These are phyloP conservation scores for Temnothorax curvispinosus DNA, from an alignment of 1,140 invertebrate species.

Conservation along the genomic window DNA sequence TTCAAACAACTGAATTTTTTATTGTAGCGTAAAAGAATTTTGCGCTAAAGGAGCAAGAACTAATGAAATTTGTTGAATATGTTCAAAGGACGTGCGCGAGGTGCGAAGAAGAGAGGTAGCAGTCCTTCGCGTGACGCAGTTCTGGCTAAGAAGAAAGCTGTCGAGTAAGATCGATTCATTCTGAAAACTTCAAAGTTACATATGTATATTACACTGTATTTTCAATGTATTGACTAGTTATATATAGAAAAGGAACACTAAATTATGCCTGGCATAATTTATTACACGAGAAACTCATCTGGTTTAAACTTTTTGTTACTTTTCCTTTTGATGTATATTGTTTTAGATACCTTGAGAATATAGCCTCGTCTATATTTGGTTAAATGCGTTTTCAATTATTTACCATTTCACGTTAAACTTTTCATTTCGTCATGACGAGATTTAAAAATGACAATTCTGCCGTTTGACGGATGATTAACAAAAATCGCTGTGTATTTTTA, in stretches of 20 bases:
- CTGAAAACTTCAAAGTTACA: neutral
- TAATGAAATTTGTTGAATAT: neutral
- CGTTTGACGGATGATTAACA: neutral
- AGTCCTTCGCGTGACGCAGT: conserved; percentile 48
- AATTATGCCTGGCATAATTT: conserved; percentile 33
- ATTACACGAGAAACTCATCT: conserved; percentile 1
- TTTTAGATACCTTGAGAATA: conserved; percentile 61
- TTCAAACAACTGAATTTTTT: conserved; percentile 71
- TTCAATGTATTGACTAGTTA: conserved; percentile 23
- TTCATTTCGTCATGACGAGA: neutral
- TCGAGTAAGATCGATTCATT: conserved; percentile 50
- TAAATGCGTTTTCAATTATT: conserved; percentile 23
- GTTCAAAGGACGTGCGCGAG: conserved; percentile 63
- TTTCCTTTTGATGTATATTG: conserved; percentile 47
- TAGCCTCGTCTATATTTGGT: conserved; percentile 67
- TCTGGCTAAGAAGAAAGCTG: conserved; percentile 58
- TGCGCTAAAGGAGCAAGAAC: neutral
- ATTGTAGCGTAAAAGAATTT: neutral
- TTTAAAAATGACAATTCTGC: neutral
- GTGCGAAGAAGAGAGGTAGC: conserved; percentile 56
- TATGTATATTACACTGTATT: conserved; percentile 26
- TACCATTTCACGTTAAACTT: neutral
- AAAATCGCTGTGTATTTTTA: conserved; percentile 69
- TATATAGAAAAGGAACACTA: conserved; percentile 36
- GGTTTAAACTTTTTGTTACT: neutral